Evolutionary conservation across 2,113 vertebrate genomes (phyloP).

Genomic region (Neomonachus schauinslandi): DNA sequence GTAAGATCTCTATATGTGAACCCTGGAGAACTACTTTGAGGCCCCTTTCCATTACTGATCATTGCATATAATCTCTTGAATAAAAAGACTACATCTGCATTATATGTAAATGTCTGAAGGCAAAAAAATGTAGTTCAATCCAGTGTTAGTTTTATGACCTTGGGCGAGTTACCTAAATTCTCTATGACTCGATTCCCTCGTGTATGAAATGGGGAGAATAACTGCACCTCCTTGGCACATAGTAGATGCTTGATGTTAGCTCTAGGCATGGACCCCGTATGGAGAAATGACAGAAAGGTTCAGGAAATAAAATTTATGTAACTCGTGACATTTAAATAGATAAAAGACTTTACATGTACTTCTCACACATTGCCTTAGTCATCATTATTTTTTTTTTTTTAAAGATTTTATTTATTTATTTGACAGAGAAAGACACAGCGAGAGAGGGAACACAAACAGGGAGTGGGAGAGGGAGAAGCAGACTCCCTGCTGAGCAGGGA

Average conservation of each 20-base stretch:
- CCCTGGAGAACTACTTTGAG: not conserved
- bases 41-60: not conserved
- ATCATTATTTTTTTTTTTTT: too few species aligned
- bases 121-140: not conserved
- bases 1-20: not conserved
- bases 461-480: too few species aligned
- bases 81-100: not conserved
- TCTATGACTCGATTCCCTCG: not conserved
- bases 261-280: not conserved
- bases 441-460: too few species aligned
- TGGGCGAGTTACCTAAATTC: not conserved
- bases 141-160: not conserved
- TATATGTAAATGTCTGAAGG: not conserved
- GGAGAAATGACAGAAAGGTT: not conserved
- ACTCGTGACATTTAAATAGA: not conserved
- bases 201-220: not conserved
- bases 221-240: not conserved
- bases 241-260: not conserved
- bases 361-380: not conserved
- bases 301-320: not conserved
- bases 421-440: too few species aligned
- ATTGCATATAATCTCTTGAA: not conserved
- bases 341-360: not conserved
- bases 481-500: too few species aligned
- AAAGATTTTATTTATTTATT: too few species aligned